Evolutionary conservation across 1,140 invertebrate species (phyloP), one percentile per base, ranked within the genome.

Genomic region (Riptortus pedestris): DNA sequence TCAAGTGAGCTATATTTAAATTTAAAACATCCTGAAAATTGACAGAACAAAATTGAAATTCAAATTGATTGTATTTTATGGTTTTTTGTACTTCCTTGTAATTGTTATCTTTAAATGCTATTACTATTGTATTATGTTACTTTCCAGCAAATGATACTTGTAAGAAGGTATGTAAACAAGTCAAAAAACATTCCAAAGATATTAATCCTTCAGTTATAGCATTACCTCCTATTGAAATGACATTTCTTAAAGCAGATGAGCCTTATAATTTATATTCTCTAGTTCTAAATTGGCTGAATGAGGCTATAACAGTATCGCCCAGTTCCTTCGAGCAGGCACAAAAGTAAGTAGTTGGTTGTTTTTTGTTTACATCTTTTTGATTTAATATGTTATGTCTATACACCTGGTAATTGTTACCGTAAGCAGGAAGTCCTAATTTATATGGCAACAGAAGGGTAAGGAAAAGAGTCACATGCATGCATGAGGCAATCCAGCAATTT

Each of bases 231-330:
- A 55, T 55, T 7, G 24, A 55, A 55, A 24, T 24, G 14, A 24
- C 26, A 16, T 55, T 55, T 26, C 22, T 18, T 16, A 55, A 55
- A 55, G 22, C 51, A 18, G 51, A 55, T 9, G 51, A 55, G 51
- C 2, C 24, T 1, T 55, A 24, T 4, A 55, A 12, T 0, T 24
- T 55, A 2, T 55, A 27, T 26, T 24, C 51, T 9, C 2, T 55
- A 26, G 24, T 26, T 7, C 16, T 14, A 55, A 14, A 22, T 27
- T 55, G 51, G 51, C n/a, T 55, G 14, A 55, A 12, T 55, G 51
- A 55, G 1, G 51, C 22, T 4, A 24, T 55, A 14, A 55, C 22
- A 3, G n/a, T n/a, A n/a, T n/a, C 5, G 26, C 20, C 18, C 20
- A 18, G 26, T 55, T 14, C 5, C 11, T 26, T 55, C 14, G 22